Conservation (phyloP, 2,797 vertebrate species). For the Eulemur albifrons region DNA sequence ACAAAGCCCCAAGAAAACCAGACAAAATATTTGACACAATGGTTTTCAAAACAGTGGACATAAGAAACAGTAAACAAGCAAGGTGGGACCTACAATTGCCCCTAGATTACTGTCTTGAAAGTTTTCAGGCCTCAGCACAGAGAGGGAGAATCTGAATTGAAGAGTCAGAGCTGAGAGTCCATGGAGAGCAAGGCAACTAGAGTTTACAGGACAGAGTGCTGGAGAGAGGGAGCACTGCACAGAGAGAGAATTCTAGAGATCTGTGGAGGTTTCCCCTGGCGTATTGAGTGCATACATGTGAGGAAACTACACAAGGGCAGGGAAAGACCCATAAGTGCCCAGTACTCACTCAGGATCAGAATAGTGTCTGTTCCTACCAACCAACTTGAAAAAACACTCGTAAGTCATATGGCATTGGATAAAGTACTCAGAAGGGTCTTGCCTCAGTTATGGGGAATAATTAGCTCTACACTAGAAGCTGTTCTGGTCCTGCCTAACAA, state of each 20-base stretch:
- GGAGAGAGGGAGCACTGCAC: background rate
- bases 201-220: background rate
- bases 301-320: background rate
- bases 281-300: background rate
- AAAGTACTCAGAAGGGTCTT: background rate
- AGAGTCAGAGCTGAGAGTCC: background rate
- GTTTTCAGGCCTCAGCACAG: background rate
- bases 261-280: background rate
- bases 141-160: background rate
- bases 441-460: background rate
- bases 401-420: background rate
- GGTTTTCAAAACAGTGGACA: background rate
- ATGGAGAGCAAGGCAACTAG: background rate
- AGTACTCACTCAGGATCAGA: background rate
- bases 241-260: background rate
- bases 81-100: background rate
- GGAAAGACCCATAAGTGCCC: background rate
- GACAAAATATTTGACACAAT: background rate
- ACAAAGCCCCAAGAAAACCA: background rate
- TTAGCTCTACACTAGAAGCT: background rate
- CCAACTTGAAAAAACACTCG: background rate
- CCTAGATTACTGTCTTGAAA: background rate
- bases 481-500: background rate
- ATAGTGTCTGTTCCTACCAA: background rate
- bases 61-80: background rate